phyloP scores from a whole-genome alignment of 2,888 invertebrate species.

The Caenorhabditis uteleia region DNA sequence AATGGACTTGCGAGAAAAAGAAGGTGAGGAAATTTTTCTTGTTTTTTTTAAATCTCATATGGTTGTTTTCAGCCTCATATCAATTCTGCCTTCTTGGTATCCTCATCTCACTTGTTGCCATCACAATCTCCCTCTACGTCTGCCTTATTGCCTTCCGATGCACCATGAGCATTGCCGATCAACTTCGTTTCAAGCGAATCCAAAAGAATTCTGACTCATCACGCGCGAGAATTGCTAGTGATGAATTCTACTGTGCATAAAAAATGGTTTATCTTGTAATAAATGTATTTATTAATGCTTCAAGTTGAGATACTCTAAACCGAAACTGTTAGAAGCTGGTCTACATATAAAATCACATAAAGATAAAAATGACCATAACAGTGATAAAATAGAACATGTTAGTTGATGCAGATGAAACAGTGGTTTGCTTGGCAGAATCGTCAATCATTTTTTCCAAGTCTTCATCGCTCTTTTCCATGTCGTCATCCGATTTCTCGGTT shows the following conservation, averaged over 20 bases:
- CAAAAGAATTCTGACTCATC: slow-evolving; percentile 5
- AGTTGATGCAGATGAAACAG: not conserved
- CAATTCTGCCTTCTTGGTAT: slow-evolving; percentile 24
- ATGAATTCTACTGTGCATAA: slow-evolving; percentile 24
- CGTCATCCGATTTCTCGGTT: not conserved
- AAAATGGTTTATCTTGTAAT: not conserved
- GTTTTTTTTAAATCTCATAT: not conserved
- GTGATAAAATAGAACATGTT: too few species aligned
- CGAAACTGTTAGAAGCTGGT: too few species aligned
- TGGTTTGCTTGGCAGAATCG: not conserved
- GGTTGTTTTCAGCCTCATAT: slow-evolving; percentile 19
- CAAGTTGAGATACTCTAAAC: too few species aligned
- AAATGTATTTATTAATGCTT: too few species aligned
- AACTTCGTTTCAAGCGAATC: slow-evolving; percentile 20
- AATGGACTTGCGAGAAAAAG: too few species aligned
- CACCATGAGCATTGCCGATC: slow-evolving; percentile 31
- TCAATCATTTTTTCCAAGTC: slow-evolving; percentile 14
- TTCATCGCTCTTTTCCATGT: slow-evolving; percentile 3
- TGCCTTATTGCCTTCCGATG: slow-evolving; percentile 32
- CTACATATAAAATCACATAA: too few species aligned
- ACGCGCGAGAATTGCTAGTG: slow-evolving; percentile 17
- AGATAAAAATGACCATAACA: too few species aligned
- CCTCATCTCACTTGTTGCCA: slow-evolving; percentile 4
- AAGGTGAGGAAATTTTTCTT: not conserved
- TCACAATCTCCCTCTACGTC: slow-evolving; percentile 22